These are phyloP conservation scores for Perizoma affinitatum DNA, from an alignment of 2,888 invertebrate species.

Conservation along the genomic window DNA sequence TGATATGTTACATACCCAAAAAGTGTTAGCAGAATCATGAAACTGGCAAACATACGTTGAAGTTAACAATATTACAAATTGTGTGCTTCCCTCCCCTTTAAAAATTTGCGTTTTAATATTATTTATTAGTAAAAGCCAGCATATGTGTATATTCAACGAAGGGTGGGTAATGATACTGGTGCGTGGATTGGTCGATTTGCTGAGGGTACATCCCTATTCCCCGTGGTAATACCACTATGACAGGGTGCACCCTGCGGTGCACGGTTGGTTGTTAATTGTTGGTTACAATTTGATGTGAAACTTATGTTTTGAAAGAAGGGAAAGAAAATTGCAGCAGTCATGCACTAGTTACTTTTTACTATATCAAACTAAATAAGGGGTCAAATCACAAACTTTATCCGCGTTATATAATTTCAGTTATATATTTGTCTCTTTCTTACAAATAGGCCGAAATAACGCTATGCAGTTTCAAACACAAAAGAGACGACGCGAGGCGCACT, in stretches of 20 bases:
- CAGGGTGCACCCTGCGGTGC: constrained; percentile 56
- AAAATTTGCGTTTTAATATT: constrained; percentile 64
- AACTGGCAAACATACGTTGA: neutral
- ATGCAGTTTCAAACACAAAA: too few relatives aligned
- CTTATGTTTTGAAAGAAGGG: constrained; percentile 38
- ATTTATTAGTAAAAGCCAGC: constrained; percentile 78
- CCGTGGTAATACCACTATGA: constrained; percentile 34
- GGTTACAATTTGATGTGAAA: constrained; percentile 56
- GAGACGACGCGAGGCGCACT: too few relatives aligned
- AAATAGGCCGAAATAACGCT: too few relatives aligned
- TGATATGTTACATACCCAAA: too few relatives aligned
- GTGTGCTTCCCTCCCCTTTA: constrained; percentile 54
- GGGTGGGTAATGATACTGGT: constrained; percentile 69
- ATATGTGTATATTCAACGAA: constrained; percentile 67
- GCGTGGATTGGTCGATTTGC: constrained; percentile 67
- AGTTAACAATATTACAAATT: constrained; percentile 8
- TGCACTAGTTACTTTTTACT: constrained; percentile 1
- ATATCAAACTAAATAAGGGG: too few relatives aligned
- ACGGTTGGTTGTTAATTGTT: constrained; percentile 67
- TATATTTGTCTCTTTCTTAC: too few relatives aligned
- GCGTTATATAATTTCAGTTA: too few relatives aligned
- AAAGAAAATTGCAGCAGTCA: constrained; percentile 5
- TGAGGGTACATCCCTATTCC: constrained; percentile 69
- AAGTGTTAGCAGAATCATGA: neutral
- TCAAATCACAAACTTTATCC: too few relatives aligned